Evolutionary conservation across 2,797 vertebrate species (phyloP), one percentile per base, ranked within the genome.

Genomic region (Ataeniobius toweri): DNA sequence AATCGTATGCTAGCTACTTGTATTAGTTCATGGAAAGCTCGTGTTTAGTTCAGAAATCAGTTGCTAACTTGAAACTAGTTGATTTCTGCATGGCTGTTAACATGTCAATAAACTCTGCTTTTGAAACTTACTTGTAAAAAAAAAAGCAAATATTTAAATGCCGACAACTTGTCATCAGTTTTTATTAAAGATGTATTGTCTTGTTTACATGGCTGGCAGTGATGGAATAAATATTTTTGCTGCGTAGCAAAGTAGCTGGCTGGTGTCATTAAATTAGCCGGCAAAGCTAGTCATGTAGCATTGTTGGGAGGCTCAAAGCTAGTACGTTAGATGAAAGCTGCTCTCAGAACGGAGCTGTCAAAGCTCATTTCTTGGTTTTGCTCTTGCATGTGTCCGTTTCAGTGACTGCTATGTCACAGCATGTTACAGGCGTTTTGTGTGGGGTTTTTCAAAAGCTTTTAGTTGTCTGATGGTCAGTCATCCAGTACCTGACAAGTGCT

Each of bases 201-300:
- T 22, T 39, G 63, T 39, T 18, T 22, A 22, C 31, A 10, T 24
- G 13, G 36, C 36, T 41, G 18, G 36, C 31, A 13, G 13, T 41
- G 36, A 2, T 13, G 20, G 36, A 18, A 5, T 5, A 59, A 44
- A 5, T 13, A 10, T 44, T 3, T 3, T 14, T 24, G 36, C 44
- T 68, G 65, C 20, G 31, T 9, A 36, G 61, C 22, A 31, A 6
- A 46, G 51, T 6, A 46, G 75, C 80, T 79, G 53, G 55, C 86
- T 82, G 46, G 56, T 73, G 73, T 59, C 71, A 31, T 73, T 51
- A 53, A 20, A 41, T 63, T 88, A 86, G 86, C 86, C 61, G 69
- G 67, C 65, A 41, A 51, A 48, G 90, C 86, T 87, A 85, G 51
- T 20, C 22, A 4, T 13, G 18, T 59, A 86, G 81, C 85, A 48